Percentiles rank a stretch among this genome's conserved stretches.
Evolutionary conservation across 2,113 vertebrate species (phyloP).

Genomic region (Garra rufa): DNA sequence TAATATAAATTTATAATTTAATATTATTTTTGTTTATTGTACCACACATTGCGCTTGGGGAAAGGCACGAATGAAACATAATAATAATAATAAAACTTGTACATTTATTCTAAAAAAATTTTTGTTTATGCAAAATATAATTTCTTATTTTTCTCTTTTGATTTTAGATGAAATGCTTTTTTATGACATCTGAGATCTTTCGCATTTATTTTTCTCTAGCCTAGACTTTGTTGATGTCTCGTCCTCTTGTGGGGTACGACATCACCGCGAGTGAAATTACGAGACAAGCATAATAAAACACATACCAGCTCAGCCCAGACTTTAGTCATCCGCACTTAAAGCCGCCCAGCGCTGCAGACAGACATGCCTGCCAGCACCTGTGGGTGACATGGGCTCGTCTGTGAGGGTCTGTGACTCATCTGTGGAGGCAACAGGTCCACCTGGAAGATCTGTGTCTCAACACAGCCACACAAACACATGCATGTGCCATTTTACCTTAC

Average conservation of each 20-base stretch:
- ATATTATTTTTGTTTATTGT: no score
- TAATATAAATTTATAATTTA: no score
- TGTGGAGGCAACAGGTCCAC: slow-evolving; percentile 62
- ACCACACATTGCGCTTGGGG: no score
- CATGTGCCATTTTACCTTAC: not conserved
- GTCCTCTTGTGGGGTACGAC: not conserved
- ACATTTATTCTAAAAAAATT: no score
- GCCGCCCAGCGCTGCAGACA: slow-evolving; percentile 54
- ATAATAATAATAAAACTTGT: no score
- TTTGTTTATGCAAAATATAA: not conserved
- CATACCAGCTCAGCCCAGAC: slow-evolving; percentile 34
- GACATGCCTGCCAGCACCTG: slow-evolving; percentile 71
- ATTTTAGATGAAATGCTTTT: not conserved
- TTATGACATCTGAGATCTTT: not conserved
- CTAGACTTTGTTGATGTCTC: not conserved
- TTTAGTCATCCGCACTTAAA: slow-evolving; percentile 39
- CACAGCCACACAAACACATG: slow-evolving; percentile 36
- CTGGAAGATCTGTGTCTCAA: slow-evolving; percentile 66
- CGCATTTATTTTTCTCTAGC: not conserved
- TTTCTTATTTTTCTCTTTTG: not conserved
- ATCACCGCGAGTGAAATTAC: slow-evolving; percentile 43
- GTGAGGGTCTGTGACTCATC: slow-evolving; percentile 69
- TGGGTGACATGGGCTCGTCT: slow-evolving; percentile 66
- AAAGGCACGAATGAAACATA: no score
- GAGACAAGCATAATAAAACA: slow-evolving; percentile 54